phyloP scores from a whole-genome alignment of 2,888 invertebrate species.

The Drosophila meridiana region DNA sequence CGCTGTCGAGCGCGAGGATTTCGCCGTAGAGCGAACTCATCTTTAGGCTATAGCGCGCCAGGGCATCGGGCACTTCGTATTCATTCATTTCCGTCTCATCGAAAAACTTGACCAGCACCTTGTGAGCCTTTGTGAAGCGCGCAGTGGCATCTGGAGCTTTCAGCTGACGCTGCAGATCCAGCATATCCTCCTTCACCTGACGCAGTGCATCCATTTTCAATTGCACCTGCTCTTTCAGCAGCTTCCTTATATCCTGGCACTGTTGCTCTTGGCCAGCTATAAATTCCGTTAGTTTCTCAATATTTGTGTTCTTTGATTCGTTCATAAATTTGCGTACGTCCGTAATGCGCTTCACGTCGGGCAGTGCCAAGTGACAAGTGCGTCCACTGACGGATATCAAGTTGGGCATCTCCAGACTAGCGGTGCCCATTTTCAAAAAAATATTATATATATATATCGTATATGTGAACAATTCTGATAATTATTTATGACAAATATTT shows the following conservation, averaged over 20 bases:
- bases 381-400: slow-evolving; percentile 25
- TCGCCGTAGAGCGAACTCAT: slow-evolving; percentile 44
- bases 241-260: slow-evolving; percentile 29
- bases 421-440: slow-evolving; percentile 9
- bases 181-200: slow-evolving; percentile 46
- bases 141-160: slow-evolving; percentile 5
- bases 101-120: slow-evolving; percentile 38
- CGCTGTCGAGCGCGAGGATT: slow-evolving; percentile 44
- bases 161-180: slow-evolving; percentile 37
- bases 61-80: slow-evolving; percentile 30
- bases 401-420: not conserved
- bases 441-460: not conserved
- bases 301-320: slow-evolving; percentile 21
- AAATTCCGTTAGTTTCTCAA: slow-evolving; percentile 12
- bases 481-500: slow-evolving; percentile 1
- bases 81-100: slow-evolving; percentile 50
- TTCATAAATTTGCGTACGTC: slow-evolving; percentile 36
- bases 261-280: slow-evolving; percentile 25
- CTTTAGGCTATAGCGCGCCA: slow-evolving; percentile 41
- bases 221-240: slow-evolving; percentile 28
- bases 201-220: slow-evolving; percentile 29
- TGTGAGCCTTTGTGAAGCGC: not conserved
- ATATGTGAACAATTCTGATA: not conserved
- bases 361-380: slow-evolving; percentile 24
- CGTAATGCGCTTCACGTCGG: slow-evolving; percentile 44